Percentiles rank a stretch among this genome's conserved stretches.
phyloP scores from a whole-genome alignment of 2,888 invertebrate genomes.

The Chouioia cunea region DNA sequence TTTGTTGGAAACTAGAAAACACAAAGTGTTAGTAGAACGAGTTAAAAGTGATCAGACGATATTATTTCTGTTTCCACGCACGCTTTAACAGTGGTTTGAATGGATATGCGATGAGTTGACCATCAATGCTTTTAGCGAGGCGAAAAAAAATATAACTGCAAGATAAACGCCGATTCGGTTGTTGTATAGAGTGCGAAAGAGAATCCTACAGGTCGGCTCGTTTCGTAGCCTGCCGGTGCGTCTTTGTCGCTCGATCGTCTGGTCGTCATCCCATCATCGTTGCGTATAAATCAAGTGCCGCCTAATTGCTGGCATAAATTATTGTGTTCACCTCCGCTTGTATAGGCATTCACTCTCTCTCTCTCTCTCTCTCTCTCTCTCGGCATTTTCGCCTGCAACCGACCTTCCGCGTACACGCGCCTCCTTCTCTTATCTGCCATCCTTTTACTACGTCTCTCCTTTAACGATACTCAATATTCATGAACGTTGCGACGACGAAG shows the following conservation, averaged over 20 bases:
- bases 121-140: background rate
- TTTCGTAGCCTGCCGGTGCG: slow-evolving; percentile 9
- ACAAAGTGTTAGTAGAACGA: too few species aligned
- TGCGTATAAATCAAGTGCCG: slow-evolving; percentile 48
- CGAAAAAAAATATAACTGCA: background rate
- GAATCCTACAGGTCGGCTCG: slow-evolving; percentile 17
- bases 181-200: slow-evolving; percentile 20
- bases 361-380: slow-evolving; percentile 25
- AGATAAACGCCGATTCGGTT: slow-evolving; percentile 22
- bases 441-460: slow-evolving; percentile 47
- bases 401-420: slow-evolving; percentile 40
- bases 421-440: slow-evolving; percentile 28
- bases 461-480: slow-evolving; percentile 48
- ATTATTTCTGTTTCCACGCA: too few species aligned
- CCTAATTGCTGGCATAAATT: slow-evolving; percentile 49
- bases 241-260: slow-evolving; percentile 30
- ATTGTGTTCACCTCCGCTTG: slow-evolving; percentile 36
- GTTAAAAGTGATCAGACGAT: too few species aligned
- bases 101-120: too few species aligned
- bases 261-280: slow-evolving; percentile 41
- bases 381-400: slow-evolving; percentile 42
- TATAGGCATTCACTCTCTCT: background rate
- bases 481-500: slow-evolving; percentile 26
- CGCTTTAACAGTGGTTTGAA: too few species aligned
- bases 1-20: too few species aligned